These are phyloP conservation scores for Philopotamus ludificatus DNA, from an alignment of 1,140 invertebrate genomes.

Conservation along the genomic window DNA sequence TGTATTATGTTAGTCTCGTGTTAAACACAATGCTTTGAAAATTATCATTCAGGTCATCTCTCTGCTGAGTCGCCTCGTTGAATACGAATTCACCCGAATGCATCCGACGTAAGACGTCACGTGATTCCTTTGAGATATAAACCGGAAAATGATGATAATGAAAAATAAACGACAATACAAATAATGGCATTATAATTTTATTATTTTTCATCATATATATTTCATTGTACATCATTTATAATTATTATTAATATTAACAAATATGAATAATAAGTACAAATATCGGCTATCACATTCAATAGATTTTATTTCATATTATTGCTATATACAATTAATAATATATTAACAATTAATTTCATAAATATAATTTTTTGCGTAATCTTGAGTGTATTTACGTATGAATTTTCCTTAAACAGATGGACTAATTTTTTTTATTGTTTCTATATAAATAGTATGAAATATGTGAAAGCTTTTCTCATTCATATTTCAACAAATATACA, in stretches of 20 bases:
- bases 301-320: conserved; percentile 13
- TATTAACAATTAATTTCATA: conserved; percentile 14
- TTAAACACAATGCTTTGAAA: too few species aligned
- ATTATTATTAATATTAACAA: neutral
- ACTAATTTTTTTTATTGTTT: neutral
- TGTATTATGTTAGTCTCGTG: too few species aligned
- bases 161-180: neutral
- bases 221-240: neutral
- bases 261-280: conserved; percentile 3
- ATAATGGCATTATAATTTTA: neutral
- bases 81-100: too few species aligned
- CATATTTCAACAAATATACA: conserved; percentile 18
- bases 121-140: too few species aligned
- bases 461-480: conserved; percentile 20
- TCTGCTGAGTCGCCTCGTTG: too few species aligned
- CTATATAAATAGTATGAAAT: neutral
- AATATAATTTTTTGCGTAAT: neutral
- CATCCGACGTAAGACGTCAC: too few species aligned
- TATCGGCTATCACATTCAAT: conserved; percentile 1
- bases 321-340: conserved; percentile 18
- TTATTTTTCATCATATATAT: neutral
- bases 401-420: neutral
- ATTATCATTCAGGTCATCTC: too few species aligned
- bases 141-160: neutral
- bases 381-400: neutral